Base-by-base conservation (phyloP, 2,888 invertebrate species). In the Laothoe populi region DNA sequence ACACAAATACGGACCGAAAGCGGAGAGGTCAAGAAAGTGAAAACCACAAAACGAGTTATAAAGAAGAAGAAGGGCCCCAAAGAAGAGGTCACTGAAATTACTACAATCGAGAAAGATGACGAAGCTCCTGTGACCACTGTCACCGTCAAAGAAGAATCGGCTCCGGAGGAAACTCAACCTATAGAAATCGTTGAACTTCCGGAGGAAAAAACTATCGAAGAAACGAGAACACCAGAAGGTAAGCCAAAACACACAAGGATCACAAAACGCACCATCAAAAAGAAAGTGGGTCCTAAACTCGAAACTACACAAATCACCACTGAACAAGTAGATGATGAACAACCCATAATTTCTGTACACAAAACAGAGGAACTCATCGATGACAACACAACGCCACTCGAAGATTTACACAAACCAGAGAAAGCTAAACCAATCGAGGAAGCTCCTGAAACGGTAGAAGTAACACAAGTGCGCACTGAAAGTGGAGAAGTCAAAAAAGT, bases 1-100 rank as follows among this genome's bases (percentile, higher is more conserved):
- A 77, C 66, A 0, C 66, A 72, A 64, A 66, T 74, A 0, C 65
- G 60, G 0, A 71, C 74, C 0, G 69, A 72, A 24, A 66, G 62
- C 0, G 72, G 70, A 0, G 71, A 72, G 0, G 57, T 68, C 0
- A 62, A 72, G 31, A 68, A 67, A 4, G 60, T 74, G 0, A 83
- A 79, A 4, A 83, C 82, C 0, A 90, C 87, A 10, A 93, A 86
- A 66, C 88, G 90, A 1, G 80, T 86, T 0, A 85, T 92, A 1
- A 93, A 87, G 67, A 89, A 90, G 57, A 83, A 79, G 63, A 87
- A 84, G 59, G 93, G 88, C 0, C 75, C 77, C 0, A 90, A 91
- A 59, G 77, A 87, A 65, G 89, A 92, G 70, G 81, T 88, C 38
- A 90, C 93, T 1, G 88, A 88, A 73, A 88, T 87, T 23, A 80